Base-by-base conservation (phyloP, 2,888 invertebrate genomes). In the Odontocerum albicorne region DNA sequence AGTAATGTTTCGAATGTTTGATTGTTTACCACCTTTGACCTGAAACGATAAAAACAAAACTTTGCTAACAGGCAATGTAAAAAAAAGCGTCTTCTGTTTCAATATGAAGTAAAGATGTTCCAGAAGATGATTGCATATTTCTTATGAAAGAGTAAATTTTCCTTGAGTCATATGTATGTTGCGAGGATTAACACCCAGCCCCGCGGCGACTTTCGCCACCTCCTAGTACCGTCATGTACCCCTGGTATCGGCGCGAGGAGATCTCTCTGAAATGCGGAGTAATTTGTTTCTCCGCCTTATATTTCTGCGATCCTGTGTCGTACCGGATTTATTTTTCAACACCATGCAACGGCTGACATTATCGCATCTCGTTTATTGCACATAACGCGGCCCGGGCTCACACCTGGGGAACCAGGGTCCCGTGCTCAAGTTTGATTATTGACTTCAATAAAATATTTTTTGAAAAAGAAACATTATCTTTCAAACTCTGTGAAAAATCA, bases 301-400 rank as follows among this genome's bases (percentile, higher is more conserved):
- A 52, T 55, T 55, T 55, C 51, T 51, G 55, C 55, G 43, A 57
- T 57, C 59, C 52, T 20, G 51, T 55, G 59, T 55, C 59, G 59
- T 53, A 52, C 45, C 53, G 52, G 55, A 59, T 59, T 59, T 59
- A 55, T 59, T 59, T 55, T 55, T 59, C 55, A 55, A 53, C 55
- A 44, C 44, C 52, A 36, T 36, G 43, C 55, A 45, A 59, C 55
- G 44, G 39, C 43, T 38, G 57, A 20, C 51, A 52, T 59, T 59
- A 59, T 59, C 59, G 36, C 56, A 22, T 46, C 53, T 53, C 40
- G n/a, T 40, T 22, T 13, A 7, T 27, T 10, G 4, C 27, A 7
- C 27, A 10, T 27, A 27, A 7, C 10, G 27, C 27, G 10, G 39
- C 21, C 27, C 27, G 27, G 27, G 38, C 38, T 45, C 35, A 32